A percentile compares a stretch with the other conserved stretches of the same genome.
These are phyloP conservation scores for Acyrthosiphon pisum DNA, from an alignment of 1,140 invertebrate species.

Conservation along the genomic window DNA sequence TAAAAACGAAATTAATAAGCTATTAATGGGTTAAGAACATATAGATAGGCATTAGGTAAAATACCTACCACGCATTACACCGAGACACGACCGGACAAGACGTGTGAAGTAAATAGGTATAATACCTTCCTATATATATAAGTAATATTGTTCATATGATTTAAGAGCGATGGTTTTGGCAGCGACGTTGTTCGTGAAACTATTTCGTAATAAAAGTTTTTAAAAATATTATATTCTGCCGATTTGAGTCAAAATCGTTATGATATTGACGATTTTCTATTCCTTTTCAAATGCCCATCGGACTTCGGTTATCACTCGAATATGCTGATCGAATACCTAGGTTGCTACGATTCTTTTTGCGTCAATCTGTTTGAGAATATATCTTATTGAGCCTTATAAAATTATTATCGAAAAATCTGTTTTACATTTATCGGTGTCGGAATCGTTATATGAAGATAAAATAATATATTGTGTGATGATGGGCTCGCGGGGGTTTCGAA, in stretches of 20 bases:
- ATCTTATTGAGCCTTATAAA: too few species aligned
- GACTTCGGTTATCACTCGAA: not conserved
- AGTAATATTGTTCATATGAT: too few species aligned
- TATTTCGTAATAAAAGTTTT: not conserved
- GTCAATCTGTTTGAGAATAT: too few species aligned
- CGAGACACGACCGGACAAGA: not conserved
- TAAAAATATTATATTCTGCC: not conserved
- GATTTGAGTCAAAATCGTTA: too few species aligned
- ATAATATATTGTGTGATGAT: not conserved
- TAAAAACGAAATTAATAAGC: conserved; percentile 7
- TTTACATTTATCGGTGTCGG: not conserved
- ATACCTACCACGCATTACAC: too few species aligned
- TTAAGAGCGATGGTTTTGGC: not conserved
- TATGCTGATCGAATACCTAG: not conserved
- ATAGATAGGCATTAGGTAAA: too few species aligned
- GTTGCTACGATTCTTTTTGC: not conserved
- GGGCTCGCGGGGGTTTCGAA: not conserved
- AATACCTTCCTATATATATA: too few species aligned
- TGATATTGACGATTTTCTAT: not conserved
- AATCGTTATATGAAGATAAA: not conserved
- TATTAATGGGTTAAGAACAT: too few species aligned
- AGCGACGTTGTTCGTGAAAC: not conserved
- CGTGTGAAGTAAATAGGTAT: not conserved
- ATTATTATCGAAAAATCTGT: too few species aligned
- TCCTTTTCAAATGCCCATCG: not conserved